Evolutionary conservation across 1,140 invertebrate species (phyloP).

Genomic region (Drosophila mayri): DNA sequence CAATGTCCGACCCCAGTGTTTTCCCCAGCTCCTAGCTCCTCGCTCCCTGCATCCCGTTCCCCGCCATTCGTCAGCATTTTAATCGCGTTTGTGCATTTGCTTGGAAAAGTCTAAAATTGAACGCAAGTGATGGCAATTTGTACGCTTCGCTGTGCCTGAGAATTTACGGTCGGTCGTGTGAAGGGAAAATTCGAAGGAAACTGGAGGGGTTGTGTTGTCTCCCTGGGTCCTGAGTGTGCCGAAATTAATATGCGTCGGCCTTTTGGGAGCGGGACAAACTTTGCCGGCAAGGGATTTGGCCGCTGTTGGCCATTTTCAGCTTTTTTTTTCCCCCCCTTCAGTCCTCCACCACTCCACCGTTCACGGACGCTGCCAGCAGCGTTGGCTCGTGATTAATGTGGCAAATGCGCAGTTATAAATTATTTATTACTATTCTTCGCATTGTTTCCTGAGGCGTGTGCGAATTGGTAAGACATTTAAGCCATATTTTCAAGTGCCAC

Average conservation of each 20-base stretch:
- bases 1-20: slow-evolving; percentile 10
- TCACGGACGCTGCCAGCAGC: slow-evolving; percentile 24
- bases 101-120: slow-evolving; percentile 84
- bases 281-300: slow-evolving; percentile 66
- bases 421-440: slow-evolving; percentile 81
- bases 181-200: slow-evolving; percentile 2
- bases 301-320: slow-evolving; percentile 43
- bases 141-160: slow-evolving; percentile 68
- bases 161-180: slow-evolving; percentile 28
- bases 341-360: neutral
- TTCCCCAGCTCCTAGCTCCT: too few species aligned
- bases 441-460: slow-evolving; percentile 73
- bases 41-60: neutral
- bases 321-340: slow-evolving; percentile 5
- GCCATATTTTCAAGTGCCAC: slow-evolving; percentile 68
- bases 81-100: slow-evolving; percentile 83
- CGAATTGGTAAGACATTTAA: slow-evolving; percentile 76
- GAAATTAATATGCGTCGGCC: slow-evolving; percentile 79
- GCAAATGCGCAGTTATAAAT: slow-evolving; percentile 82
- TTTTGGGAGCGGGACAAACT: slow-evolving; percentile 52
- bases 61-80: slow-evolving; percentile 77
- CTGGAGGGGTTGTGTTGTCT: neutral
- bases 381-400: slow-evolving; percentile 79
- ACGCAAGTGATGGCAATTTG: slow-evolving; percentile 82
- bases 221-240: slow-evolving; percentile 46